phyloP scores from a whole-genome alignment of 2,888 invertebrate genomes.

The Drosophila emarginata region DNA sequence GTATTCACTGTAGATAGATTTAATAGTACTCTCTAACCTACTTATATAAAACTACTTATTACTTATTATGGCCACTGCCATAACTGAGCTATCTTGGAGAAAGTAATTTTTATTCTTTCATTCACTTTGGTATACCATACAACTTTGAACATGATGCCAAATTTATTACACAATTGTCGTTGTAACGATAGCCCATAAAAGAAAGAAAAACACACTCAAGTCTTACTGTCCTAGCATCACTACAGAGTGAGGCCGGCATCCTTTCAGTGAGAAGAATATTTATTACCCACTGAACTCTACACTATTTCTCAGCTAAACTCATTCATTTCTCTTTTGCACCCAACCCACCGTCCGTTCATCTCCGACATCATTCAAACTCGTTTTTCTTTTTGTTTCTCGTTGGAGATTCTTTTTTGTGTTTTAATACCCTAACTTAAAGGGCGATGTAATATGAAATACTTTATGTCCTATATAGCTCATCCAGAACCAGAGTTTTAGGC shows the following conservation, averaged over 20 bases:
- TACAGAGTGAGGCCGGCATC: conserved; percentile 1
- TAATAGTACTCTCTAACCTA: background rate
- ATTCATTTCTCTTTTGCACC: conserved; percentile 38
- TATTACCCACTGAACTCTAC: conserved; percentile 42
- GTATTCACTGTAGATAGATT: no score
- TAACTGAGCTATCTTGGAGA: background rate
- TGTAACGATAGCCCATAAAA: conserved; percentile 5
- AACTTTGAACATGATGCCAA: conserved; percentile 4
- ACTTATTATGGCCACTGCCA: background rate
- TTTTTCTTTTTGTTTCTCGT: no score
- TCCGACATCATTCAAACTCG: no score
- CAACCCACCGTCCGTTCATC: no score
- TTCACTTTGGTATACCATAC: background rate
- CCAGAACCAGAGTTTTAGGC: no score
- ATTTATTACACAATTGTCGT: conserved; percentile 13
- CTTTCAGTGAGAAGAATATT: conserved; percentile 39
- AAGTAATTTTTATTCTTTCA: background rate
- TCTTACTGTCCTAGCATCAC: background rate
- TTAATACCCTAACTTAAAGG: no score
- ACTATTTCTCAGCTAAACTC: conserved; percentile 40
- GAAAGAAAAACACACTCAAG: conserved; percentile 3
- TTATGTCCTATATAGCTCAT: no score
- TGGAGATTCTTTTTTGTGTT: no score
- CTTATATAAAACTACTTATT: background rate
- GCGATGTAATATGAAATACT: no score